phyloP scores from a whole-genome alignment of 2,797 vertebrate species.

The Molothrus aeneus region DNA sequence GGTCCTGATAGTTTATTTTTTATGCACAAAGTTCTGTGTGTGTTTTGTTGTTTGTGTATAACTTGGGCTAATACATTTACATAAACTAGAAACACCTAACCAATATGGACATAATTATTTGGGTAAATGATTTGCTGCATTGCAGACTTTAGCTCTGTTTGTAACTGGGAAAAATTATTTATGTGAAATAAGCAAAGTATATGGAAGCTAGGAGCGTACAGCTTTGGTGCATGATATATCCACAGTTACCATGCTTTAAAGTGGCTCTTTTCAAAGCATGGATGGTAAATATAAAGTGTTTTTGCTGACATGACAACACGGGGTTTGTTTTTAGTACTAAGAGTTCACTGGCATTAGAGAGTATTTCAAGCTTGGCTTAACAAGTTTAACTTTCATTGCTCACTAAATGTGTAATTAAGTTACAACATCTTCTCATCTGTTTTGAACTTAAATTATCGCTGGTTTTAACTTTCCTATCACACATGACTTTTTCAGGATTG shows the following conservation, averaged over 20 bases:
- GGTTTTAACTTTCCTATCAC: not conserved
- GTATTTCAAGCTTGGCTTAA: conserved; percentile 9
- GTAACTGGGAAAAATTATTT: not conserved
- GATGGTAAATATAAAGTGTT: not conserved
- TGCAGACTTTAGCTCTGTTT: not conserved
- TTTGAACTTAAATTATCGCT: conserved; percentile 14
- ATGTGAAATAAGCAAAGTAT: not conserved
- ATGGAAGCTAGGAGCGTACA: not conserved
- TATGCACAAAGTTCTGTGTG: not conserved
- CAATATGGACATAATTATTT: not conserved
- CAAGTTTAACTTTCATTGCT: conserved; percentile 11
- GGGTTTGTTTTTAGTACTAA: not conserved
- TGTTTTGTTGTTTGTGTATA: not conserved
- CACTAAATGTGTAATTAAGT: not conserved
- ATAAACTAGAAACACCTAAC: not conserved
- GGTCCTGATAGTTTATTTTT: not conserved
- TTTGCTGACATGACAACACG: not conserved
- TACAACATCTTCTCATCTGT: not conserved
- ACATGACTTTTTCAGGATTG: not conserved
- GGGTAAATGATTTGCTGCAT: not conserved
- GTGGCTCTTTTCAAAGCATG: not conserved
- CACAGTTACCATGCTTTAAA: not conserved
- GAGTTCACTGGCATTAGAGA: not conserved
- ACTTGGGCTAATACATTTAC: not conserved
- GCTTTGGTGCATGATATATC: not conserved